A percentile compares a stretch with the other conserved stretches of the same genome.
Evolutionary conservation across 2,797 vertebrate genomes (phyloP).

Genomic region (Sphenodon punctatus): DNA sequence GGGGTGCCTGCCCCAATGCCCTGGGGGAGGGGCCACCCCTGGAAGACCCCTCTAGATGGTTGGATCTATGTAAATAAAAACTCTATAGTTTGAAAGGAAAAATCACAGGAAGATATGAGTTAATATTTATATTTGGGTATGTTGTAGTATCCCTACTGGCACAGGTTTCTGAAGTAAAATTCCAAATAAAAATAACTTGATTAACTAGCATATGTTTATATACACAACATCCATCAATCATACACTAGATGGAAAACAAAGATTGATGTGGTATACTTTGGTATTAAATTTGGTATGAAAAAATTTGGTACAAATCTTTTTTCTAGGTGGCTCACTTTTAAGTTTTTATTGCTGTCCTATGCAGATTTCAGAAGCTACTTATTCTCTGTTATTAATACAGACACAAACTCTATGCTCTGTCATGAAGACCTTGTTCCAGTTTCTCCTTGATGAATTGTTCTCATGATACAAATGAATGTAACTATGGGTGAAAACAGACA

Average conservation of each 20-base stretch:
- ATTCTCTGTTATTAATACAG: neutral
- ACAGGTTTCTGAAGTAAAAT: neutral
- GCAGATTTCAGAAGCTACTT: neutral
- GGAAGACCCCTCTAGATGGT: neutral
- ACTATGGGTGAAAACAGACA: too few species aligned
- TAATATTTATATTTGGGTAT: neutral
- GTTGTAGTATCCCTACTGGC: neutral
- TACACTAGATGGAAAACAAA: too few species aligned
- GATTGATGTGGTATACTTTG: too few species aligned
- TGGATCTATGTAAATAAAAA: neutral
- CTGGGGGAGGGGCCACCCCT: too few species aligned
- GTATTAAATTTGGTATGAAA: too few species aligned
- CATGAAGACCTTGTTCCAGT: neutral
- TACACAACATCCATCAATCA: too few species aligned
- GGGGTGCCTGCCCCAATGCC: too few species aligned
- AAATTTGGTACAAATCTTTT: too few species aligned
- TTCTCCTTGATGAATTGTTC: neutral
- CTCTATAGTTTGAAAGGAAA: neutral
- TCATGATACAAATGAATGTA: neutral
- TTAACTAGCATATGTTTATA: accelerated
- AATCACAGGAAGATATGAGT: neutral
- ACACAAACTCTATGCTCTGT: neutral
- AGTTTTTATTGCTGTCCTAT: too few species aligned
- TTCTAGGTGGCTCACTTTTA: too few species aligned
- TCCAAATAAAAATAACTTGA: neutral